Base-by-base conservation (phyloP, 2,888 invertebrate genomes). In the Phaedon cochleariae region DNA sequence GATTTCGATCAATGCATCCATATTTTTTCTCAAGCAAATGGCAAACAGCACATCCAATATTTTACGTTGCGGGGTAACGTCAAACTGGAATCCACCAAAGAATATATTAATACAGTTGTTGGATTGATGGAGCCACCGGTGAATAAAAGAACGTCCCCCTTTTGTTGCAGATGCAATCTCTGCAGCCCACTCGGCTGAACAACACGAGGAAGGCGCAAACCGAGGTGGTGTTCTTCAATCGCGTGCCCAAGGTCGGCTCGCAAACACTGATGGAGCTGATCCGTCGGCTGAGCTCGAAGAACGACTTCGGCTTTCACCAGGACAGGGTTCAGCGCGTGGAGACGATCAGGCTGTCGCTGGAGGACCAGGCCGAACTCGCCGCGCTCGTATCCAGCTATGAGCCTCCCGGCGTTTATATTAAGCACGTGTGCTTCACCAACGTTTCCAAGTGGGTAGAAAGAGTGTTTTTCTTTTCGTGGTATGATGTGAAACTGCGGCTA, bases 161-260 rank as follows among this genome's bases (percentile, higher is more conserved):
- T n/a, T n/a, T n/a, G n/a, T n/a, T n/a, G n/a, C n/a, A n/a, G 85
- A 86, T 89, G 77, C 86, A 89, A 62, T 85, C 88, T 0, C 86
- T 93, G 18, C 90, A 92, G 73, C 88, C 92, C 0, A 87, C 88
- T 79, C 89, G 90, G 72, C 82, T 95, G 70, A 95, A 95, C 84
- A 95, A 95, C 80, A 95, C 95, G 0, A 87, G 88, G 29, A 88
- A 90, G 60, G 90, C 94, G 0, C 89, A 88, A 72, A 87, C 90
- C 61, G 90, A 94, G 64, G 86, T 94, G 57, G 84, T 96, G 26
- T 94, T 96, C 85, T 96, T 96, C 84, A 96, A 96, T 83, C 87
- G 96, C 17, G 95, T 96, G 48, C 95, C 96, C 15, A 96, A 96
- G 84, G 95, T 95, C 41, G 96, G 95, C 66, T 94, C 94, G 59